These are phyloP conservation scores for Galeopterus variegatus DNA, from an alignment of 2,113 vertebrate species.

Conservation along the genomic window DNA sequence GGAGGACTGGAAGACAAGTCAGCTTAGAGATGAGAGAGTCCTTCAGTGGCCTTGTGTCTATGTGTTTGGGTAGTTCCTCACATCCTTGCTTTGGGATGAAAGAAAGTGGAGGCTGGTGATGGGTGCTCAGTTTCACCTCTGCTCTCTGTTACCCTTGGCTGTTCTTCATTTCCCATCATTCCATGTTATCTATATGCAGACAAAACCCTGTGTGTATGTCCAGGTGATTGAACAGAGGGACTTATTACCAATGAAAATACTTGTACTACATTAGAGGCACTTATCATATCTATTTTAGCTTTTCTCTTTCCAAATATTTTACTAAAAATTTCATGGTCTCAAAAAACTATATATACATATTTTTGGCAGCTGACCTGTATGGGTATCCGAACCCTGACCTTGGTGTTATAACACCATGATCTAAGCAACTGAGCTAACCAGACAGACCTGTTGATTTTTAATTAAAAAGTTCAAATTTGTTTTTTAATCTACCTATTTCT, in stretches of 20 bases:
- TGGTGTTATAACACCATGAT: no score
- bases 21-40: not conserved
- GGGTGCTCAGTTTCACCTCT: not conserved
- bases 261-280: not conserved
- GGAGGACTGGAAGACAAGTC: not conserved
- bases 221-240: not conserved
- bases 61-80: not conserved
- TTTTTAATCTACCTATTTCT: not conserved
- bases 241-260: not conserved
- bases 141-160: not conserved
- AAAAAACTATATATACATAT: not conserved
- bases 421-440: no score
- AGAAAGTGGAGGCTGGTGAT: not conserved
- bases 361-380: no score
- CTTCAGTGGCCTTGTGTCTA: not conserved
- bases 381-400: no score
- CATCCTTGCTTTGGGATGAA: not conserved
- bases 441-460: not conserved
- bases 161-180: not conserved
- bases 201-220: not conserved
- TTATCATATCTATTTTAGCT: not conserved
- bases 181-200: not conserved
- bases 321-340: not conserved
- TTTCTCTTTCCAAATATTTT: not conserved
- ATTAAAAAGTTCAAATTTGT: not conserved